Evolutionary conservation across 2,888 invertebrate species (phyloP).

Genomic region (Clunio marinus): DNA sequence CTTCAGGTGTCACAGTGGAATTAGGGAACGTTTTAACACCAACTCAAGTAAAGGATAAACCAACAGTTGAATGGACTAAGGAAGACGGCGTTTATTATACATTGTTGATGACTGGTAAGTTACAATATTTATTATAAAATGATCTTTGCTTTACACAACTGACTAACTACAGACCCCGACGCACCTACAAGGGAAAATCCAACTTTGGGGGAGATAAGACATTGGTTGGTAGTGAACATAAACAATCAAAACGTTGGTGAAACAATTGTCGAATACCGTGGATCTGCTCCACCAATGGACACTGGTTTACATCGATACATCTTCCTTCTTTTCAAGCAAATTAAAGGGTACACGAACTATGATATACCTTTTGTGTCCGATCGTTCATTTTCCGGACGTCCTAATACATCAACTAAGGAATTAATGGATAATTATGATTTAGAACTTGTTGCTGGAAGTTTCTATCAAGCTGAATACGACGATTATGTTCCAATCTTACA

Average conservation of each 20-base stretch:
- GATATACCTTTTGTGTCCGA: conserved; percentile 12
- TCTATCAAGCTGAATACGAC: conserved; percentile 76
- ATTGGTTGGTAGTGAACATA: conserved; percentile 43
- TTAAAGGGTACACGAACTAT: conserved; percentile 50
- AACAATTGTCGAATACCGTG: conserved; percentile 56
- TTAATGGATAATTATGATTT: conserved; percentile 73
- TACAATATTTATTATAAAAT: conserved; percentile 44
- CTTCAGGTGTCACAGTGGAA: conserved; percentile 32
- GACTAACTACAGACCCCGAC: conserved; percentile 57
- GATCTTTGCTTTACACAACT: conserved; percentile 49
- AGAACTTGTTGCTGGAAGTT: conserved; percentile 75
- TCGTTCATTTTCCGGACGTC: conserved; percentile 50
- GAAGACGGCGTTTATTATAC: background rate
- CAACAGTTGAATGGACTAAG: background rate
- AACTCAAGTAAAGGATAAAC: background rate
- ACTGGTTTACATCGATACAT: conserved; percentile 58
- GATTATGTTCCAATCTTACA: conserved; percentile 76
- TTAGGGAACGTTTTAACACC: conserved; percentile 34
- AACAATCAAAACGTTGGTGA: conserved; percentile 53
- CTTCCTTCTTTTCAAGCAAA: conserved; percentile 61
- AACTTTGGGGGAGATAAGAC: conserved; percentile 50
- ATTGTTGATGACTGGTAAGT: conserved; percentile 52
- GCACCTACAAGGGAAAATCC: conserved; percentile 60
- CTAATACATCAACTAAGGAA: conserved; percentile 58
- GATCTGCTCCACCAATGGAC: conserved; percentile 61